Evolutionary conservation across 1,140 invertebrate species (phyloP), one percentile per base, ranked within the genome.

Genomic region (Phthorimaea operculella): DNA sequence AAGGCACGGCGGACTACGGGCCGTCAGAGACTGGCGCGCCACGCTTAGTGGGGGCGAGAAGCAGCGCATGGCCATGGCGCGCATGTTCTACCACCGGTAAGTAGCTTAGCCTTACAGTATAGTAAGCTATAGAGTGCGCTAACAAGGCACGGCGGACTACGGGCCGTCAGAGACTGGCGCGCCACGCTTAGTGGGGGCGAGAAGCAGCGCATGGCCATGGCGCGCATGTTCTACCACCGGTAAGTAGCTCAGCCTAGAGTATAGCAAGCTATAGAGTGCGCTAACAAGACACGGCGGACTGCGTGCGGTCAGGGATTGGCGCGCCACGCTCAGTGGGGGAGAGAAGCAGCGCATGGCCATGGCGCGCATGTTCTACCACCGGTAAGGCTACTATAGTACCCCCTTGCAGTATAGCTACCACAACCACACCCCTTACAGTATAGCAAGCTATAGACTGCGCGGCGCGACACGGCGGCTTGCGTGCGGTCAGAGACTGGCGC

Each of bases 331-430:
- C 1, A 98, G 95, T 10, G 98, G 98, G 5, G 98, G 97, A 12
- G 98, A 99, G 80, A 99, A 99, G 83, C 98, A 99, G 79, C 86
- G 97, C 57, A 93, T 99, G 85, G 98, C 97, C 0, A 93, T 99
- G 88, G 97, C 97, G 1, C 86, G 98, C 53, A 88, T 99, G 56
- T 98, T 99, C 75, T 99, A 99, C 87, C 97, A 99, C 73, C 93
- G n/a, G n/a, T n/a, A n/a, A n/a, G n/a, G n/a, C n/a, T n/a, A n/a
- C n/a, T n/a, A n/a, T n/a, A n/a, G n/a, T n/a, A n/a, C n/a, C n/a
- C n/a, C n/a, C n/a, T n/a, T n/a, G n/a, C n/a, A n/a, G n/a, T n/a
- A n/a, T n/a, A n/a, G n/a, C 75, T 99, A 99, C 87, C 94, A 95
- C 85, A 91, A 92, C 15, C 90, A 92, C 97, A 99, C 73, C 93